Conservation (phyloP, 2,113 vertebrate species). For the Oceanodroma tethys region DNA sequence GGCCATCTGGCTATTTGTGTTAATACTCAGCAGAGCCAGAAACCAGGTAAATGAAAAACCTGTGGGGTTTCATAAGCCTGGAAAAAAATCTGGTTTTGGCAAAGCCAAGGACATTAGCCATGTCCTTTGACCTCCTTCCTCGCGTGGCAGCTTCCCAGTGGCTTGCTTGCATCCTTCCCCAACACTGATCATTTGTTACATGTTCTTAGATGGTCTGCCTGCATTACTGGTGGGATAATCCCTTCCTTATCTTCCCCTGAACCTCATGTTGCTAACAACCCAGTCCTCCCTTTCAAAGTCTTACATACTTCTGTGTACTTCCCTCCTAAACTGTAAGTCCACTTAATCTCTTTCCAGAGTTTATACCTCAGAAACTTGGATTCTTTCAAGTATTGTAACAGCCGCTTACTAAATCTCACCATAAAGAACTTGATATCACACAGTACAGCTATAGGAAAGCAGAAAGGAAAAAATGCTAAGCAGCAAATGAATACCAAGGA, state of each 20-base stretch:
- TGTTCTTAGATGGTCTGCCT: not conserved
- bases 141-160: not conserved
- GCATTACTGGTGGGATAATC: not conserved
- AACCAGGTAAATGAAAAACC: not conserved
- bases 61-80: not conserved
- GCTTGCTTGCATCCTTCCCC: not conserved
- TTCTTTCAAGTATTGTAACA: not conserved
- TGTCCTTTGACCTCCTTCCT: not conserved
- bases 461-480: not conserved
- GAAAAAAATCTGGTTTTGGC: not conserved
- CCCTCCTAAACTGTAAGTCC: not conserved
- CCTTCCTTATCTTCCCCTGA: not conserved
- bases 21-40: not conserved
- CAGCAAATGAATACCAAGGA: not conserved
- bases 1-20: not conserved
- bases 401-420: not conserved
- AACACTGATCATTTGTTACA: not conserved
- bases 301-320: slow-evolving; percentile 1
- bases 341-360: not conserved
- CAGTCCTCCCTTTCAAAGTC: not conserved
- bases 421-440: not conserved
- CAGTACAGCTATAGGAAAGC: not conserved
- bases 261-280: not conserved
- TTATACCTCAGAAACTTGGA: not conserved
- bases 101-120: not conserved